A percentile compares a stretch with the other conserved stretches of the same genome.
phyloP scores from a whole-genome alignment of 2,113 vertebrate species.

The Oncorhynchus masou region DNA sequence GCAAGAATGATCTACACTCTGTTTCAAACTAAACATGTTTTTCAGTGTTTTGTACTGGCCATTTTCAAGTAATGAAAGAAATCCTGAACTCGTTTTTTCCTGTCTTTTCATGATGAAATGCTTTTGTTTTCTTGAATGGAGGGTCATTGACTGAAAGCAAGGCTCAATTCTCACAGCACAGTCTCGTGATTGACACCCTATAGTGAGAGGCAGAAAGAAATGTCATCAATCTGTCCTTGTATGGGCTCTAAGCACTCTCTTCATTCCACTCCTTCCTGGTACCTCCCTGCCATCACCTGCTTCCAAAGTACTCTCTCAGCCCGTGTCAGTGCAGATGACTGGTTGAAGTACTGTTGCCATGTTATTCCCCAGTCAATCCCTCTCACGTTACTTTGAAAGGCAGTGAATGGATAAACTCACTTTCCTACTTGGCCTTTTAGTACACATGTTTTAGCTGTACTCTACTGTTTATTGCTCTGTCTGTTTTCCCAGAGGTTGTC shows the following conservation, averaged over 20 bases:
- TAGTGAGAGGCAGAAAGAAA: neutral
- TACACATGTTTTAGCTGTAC: too few species aligned
- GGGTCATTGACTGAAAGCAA: neutral
- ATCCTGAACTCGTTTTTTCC: too few species aligned
- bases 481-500: too few species aligned
- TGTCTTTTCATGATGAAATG: too few species aligned
- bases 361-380: neutral
- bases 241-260: neutral
- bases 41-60: neutral
- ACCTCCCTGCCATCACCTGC: neutral
- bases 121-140: neutral
- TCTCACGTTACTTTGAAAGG: conserved; percentile 18
- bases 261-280: neutral
- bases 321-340: neutral
- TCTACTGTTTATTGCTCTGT: too few species aligned
- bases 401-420: conserved; percentile 3
- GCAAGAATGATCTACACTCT: conserved; percentile 3
- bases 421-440: neutral
- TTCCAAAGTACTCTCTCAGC: neutral
- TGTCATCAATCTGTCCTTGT: neutral
- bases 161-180: neutral
- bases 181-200: neutral
- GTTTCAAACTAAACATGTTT: neutral
- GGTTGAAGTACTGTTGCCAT: neutral
- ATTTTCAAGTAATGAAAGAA: too few species aligned